phyloP scores from a whole-genome alignment of 1,140 invertebrate genomes.

The Lordiphosa mommai region DNA sequence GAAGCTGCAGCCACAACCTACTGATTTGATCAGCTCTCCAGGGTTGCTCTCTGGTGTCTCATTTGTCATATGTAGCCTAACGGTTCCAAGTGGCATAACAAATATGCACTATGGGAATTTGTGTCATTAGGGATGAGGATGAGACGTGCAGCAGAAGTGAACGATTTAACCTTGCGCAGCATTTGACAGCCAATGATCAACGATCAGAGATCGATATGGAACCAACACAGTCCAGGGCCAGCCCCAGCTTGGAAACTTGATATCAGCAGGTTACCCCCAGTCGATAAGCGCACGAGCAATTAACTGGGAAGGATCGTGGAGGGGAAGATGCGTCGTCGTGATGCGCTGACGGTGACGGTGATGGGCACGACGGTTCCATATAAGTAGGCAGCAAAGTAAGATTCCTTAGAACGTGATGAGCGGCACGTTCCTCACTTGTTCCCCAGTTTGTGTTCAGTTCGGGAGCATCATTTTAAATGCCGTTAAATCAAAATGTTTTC shows the following conservation, averaged over 20 bases:
- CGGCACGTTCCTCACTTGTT: constrained; percentile 42
- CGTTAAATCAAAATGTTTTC: constrained; percentile 47
- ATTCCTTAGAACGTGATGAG: constrained; percentile 53
- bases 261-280: constrained; percentile 43
- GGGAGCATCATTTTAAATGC: constrained; percentile 35
- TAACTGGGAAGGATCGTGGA: constrained; percentile 17
- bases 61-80: constrained; percentile 51
- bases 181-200: constrained; percentile 37
- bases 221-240: constrained; percentile 2
- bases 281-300: constrained; percentile 51
- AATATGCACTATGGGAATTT: constrained; percentile 51
- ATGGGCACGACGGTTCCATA: constrained; percentile 59
- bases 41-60: constrained; percentile 8
- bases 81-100: constrained; percentile 17
- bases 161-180: constrained; percentile 43
- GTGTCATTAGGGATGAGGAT: constrained; percentile 38
- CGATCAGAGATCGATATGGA: constrained; percentile 27
- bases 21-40: constrained; percentile 1
- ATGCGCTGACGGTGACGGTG: constrained; percentile 29
- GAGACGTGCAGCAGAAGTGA: constrained; percentile 33
- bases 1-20: constrained; percentile 1
- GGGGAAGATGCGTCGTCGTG: constrained; percentile 36
- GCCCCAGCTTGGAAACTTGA: constrained; percentile 7
- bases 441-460: constrained; percentile 10
- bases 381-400: constrained; percentile 16